Evolutionary conservation across 1,140 invertebrate species (phyloP), one percentile per base, ranked within the genome.

Genomic region (Meloidogyne chitwoodi): DNA sequence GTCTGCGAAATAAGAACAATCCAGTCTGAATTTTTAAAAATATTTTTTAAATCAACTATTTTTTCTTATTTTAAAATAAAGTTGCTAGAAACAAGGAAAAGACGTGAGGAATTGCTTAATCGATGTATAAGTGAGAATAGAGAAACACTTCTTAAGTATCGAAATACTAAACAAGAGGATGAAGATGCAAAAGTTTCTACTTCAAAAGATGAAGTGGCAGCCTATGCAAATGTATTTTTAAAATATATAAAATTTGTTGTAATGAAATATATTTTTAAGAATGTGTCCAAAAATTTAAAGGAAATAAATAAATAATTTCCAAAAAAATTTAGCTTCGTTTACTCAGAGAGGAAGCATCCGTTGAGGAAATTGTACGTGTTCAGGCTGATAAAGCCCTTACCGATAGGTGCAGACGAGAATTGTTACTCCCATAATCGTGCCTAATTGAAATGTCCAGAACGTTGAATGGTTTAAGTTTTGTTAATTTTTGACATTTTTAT

Each of bases 351-450:
- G 71, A 73, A 63, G 22, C 64, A 22, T 31, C 81, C 4, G 80
- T 81, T 2, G 80, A 81, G 27, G 73, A 75, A 61, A 83, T 81
- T 44, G 70, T 81, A 12, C 31, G 34, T 10, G 22, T 24, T 27
- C 81, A 81, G 41, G 68, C 80, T 6, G 80, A 81, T 26, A 80
- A 78, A 65, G 77, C 66, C 2, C 62, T 83, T 2, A 56, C 56
- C 19, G 80, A 83, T 27, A 61, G 80, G 22, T 81, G 80, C 77
- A 31, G 77, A 44, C 83, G 83, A 61, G 80, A 77, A 77, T 26
- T 75, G 34, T 41, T 75, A 4, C 31, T 66, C 22, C 63, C 38
- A 71, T 31, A 27, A 68, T 16, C 31, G 10, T 3, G 29, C 10
- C 10, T 0, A 38, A 38, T 38, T 38, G 34, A 10, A 38, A 38